Evolutionary conservation across 2,888 invertebrate species (phyloP), one percentile per base, ranked within the genome.

Genomic region (Oscheius sp.): DNA sequence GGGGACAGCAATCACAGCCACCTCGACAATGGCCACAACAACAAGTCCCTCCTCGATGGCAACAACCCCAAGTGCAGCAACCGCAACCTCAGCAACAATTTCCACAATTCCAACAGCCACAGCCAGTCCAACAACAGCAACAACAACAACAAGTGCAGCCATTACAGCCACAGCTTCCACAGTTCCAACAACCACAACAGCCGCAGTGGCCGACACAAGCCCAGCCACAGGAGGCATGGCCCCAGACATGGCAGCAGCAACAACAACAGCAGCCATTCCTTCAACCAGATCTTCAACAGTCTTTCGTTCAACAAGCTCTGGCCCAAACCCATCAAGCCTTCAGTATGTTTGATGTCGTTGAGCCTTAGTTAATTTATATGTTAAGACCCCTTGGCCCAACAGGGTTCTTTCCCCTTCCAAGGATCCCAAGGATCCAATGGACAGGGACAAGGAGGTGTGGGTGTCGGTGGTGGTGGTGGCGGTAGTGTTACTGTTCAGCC

Each of bases 391-490:
- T 5, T 61, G 21, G 13, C 61, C 21, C 61, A 61, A 21, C 61
- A 43, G 43, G 55, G 6, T n/a, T 9, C 41, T 43, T n/a, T 25
- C 25, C 58, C 29, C 1, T 58, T 58, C 49, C 45, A 23, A 43
- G 61, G 55, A 55, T 21, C 55, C 41, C 71, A 76, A 27, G 72
- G 69, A 63, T 59, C 56, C 21, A 69, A 69, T 25, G 72, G 73
- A 59, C 63, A 59, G 52, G 69, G 75, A 18, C 58, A 61, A 55
- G 72, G 64, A 56, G 78, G 74, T 27, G 73, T 18, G 25, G 73
- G 75, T 5, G 29, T 23, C 29, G 69, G 73, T 16, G 76, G 77
- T 23, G 73, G 76, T 7, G 25, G 35, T 35, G 69, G 72, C n/a
- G 76, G 77, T 21, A 59, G 68, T 5, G 2, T 45, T 12, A 7